These are phyloP conservation scores for Pollicipes pollicipes DNA, from an alignment of 1,140 invertebrate genomes.

Conservation along the genomic window DNA sequence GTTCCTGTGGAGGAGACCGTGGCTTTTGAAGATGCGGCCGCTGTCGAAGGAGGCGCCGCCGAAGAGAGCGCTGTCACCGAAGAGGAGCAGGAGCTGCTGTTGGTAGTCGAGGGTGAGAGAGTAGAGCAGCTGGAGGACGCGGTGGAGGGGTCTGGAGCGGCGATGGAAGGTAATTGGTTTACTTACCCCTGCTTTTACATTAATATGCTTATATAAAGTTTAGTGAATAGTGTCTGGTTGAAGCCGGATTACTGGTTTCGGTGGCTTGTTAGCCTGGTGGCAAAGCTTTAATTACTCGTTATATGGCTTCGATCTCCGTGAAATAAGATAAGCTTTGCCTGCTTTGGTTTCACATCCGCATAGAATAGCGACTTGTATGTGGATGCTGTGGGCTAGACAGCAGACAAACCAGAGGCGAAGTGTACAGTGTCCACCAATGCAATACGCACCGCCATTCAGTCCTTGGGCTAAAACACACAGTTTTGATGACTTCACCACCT, in stretches of 20 bases:
- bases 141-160: background rate
- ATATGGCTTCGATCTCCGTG: background rate
- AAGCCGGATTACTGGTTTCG: no score
- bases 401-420: no score
- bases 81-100: background rate
- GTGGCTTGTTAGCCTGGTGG: no score
- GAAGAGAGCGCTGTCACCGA: background rate
- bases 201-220: no score
- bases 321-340: background rate
- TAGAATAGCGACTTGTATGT: background rate
- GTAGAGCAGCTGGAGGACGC: background rate
- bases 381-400: no score
- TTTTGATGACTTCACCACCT: no score
- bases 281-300: background rate
- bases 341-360: background rate
- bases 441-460: no score
- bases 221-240: no score
- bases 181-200: background rate
- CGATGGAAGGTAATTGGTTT: background rate
- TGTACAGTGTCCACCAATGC: no score
- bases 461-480: no score
- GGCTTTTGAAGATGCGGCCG: background rate
- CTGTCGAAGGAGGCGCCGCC: background rate
- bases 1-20: no score
- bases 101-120: background rate